Evolutionary conservation across 2,113 vertebrate genomes (phyloP), one percentile per base, ranked within the genome.

Genomic region (Myotis lucifugus): DNA sequence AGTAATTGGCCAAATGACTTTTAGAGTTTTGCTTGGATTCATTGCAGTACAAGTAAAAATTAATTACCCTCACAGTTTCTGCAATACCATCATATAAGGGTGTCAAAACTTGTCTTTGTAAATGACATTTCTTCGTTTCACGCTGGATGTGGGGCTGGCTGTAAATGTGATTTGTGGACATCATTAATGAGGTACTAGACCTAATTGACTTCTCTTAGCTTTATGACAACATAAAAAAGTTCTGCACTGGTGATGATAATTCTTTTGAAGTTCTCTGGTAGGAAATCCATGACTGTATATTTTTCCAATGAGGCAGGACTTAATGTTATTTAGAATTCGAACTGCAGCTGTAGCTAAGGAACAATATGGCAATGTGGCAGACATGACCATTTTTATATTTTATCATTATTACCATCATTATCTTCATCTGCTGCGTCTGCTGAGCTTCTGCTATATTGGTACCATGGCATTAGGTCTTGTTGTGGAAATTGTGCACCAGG

Each of bases 81-180:
- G 92, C 90, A 95, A 87, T 95, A 90, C 95, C 87, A 78, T 97
- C 96, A 95, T 96, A 96, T 97, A 96, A 98, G 97, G 81, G 95
- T 98, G 96, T 98, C 98, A 98, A 97, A 97, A 98, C 89, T 95
- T 98, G 95, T 97, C 96, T 98, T 98, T 98, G 90, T 93, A 97
- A 98, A 97, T 97, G 92, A 97, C 93, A 95, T 82, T 96, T 97
- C 97, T 93, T 97, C 96, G 93, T 85, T 78, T 94, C 97, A 97
- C 91, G 95, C 86, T 97, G 96, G 97, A 97, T 98, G 90, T 93
- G 97, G 97, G 77, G 46, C 70, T 98, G 97, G 96, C 97, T 93
- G 76, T 98, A 98, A 99, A 98, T 95, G 97, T 98, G 98, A 98
- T 99, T 99, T 98, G 98, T 98, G 97, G 97, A 97, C 96, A 97